Evolutionary conservation across 2,797 vertebrate species (phyloP), one percentile per base, ranked within the genome.

Genomic region (Pelochelys cantorii): DNA sequence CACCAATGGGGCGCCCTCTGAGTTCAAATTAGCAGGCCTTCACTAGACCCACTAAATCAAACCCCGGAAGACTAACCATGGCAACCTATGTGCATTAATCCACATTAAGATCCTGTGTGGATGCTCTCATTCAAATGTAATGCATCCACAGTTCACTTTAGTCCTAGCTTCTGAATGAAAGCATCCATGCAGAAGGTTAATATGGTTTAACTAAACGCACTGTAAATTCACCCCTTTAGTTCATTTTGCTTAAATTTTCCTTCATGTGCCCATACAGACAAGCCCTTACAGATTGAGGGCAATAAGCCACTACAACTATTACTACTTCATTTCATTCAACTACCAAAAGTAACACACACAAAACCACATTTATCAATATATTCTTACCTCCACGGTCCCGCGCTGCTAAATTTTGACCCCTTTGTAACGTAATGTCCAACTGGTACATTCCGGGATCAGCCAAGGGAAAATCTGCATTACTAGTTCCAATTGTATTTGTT

Each of bases 381-480:
- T 59, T 85, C 97, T 95, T 98, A 99, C 99, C 99, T 98, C 99
- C 99, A 92, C 99, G 98, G 97, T 99, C 99, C 59, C 99, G 98
- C 89, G 99, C 99, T 95, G 99, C 99, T 93, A 99, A 98, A 97
- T 99, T 99, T 95, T 98, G 98, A 96, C 99, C 99, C 97, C 98
- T 99, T 98, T 98, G 99, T 83, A 99, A 98, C 92, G 98, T 97
- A 88, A 99, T 94, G 56, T 99, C 99, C 98, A 99, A 89, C 97
- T 99, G 99, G 98, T 99, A 99, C 99, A 99, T 99, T 97, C 98
- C 98, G 95, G 98, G 98, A 87, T 98, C 98, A 14, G 97, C 96
- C 84, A 97, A 93, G 23, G 96, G 93, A 60, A 97, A 96, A 95
- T 99, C 98, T 93, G 98, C 98, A 99, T 99, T 98, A 99, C 98